Base-by-base conservation (phyloP, 2,113 vertebrate genomes). In the Hyla sarda region DNA sequence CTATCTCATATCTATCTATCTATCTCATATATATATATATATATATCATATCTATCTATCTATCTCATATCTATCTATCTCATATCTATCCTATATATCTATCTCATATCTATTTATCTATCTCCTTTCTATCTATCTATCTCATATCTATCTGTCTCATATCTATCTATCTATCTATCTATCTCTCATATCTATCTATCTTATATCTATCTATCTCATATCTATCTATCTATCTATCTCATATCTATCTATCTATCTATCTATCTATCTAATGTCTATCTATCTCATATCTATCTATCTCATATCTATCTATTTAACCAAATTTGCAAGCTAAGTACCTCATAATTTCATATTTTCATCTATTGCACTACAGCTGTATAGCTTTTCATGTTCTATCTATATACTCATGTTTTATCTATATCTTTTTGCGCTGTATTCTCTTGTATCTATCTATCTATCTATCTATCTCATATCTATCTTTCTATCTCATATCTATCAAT, bases 401-500 rank as follows among this genome's bases (percentile, higher is more conserved):
- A n/a, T n/a, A n/a, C n/a, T n/a, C n/a, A n/a, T n/a, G n/a, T n/a
- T n/a, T n/a, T n/a, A n/a, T n/a, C n/a, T n/a, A n/a, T n/a, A n/a
- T n/a, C n/a, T n/a, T n/a, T n/a, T n/a, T n/a, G n/a, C n/a, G n/a
- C n/a, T n/a, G n/a, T n/a, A n/a, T n/a, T n/a, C n/a, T n/a, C n/a
- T n/a, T n/a, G n/a, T 34, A 34, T 69, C 60, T 65, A 28, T 65
- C 60, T 37, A 69, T 69, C 65, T 69, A 37, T 69, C 62, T 67
- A 67, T 67, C 25, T 67, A 67, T 67, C 62, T 67, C n/a, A n/a
- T n/a, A 67, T 67, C 60, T 65, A 65, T 65, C 60, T 65, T 30
- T 65, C 60, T 65, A 65, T 65, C 60, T 65, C 30, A n/a, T 69
- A 69, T 69, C 65, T 69, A 69, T 69, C 69, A 45, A 72, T 72